phyloP scores from a whole-genome alignment of 2,797 vertebrate genomes.

The Darevskia mixta region DNA sequence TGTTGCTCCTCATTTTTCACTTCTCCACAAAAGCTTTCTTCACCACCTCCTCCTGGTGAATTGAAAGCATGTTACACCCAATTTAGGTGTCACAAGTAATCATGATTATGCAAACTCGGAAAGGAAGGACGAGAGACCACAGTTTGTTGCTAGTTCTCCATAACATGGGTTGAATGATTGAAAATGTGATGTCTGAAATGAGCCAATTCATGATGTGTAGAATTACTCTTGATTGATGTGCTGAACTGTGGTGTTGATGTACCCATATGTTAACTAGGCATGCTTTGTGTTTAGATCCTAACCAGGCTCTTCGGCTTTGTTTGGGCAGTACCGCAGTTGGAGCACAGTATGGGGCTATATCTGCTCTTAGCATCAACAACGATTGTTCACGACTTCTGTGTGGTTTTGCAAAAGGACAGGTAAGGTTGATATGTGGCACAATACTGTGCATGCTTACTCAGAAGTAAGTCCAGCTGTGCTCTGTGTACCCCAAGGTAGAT shows the following conservation, averaged over 20 bases:
- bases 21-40: background rate
- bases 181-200: background rate
- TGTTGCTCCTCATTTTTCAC: background rate
- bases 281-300: slow-evolving; percentile 84
- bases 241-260: background rate
- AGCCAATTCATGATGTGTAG: background rate
- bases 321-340: slow-evolving; percentile 92
- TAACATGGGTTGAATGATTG: background rate
- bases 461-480: background rate
- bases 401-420: slow-evolving; percentile 98
- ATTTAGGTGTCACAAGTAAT: background rate
- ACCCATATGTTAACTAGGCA: background rate
- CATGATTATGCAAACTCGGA: background rate
- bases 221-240: background rate
- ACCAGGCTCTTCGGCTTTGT: slow-evolving; percentile 94
- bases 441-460: background rate
- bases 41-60: background rate
- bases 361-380: slow-evolving; percentile 95
- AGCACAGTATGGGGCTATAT: slow-evolving; percentile 93
- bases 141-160: background rate
- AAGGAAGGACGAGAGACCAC: background rate
- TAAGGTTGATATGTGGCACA: slow-evolving; percentile 58
- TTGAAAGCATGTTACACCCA: background rate
- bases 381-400: slow-evolving; percentile 95
- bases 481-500: background rate